Evolutionary conservation across 2,113 vertebrate species (phyloP), one percentile per base, ranked within the genome.

Genomic region (Chelonoidis abingdonii): DNA sequence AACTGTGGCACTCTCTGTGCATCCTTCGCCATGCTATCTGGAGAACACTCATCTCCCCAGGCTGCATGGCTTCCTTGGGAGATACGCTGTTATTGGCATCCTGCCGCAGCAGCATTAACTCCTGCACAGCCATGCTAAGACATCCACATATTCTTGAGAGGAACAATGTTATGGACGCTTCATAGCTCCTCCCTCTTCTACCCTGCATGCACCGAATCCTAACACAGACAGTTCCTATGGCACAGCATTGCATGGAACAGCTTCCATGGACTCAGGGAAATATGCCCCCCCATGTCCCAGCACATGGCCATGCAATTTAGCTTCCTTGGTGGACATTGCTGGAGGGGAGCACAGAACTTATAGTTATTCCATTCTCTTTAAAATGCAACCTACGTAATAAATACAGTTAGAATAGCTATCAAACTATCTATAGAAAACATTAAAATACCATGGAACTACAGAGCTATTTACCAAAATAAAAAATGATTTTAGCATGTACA

Each of bases 1-100:
- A 92, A 62, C 27, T 83, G 62, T 69, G 5, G 14, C 88, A 11
- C 47, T 93, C 21, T 50, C 8, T 3, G 41, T 80, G 31, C 52
- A 82, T 10, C 25, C 85, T 25, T 86, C 38, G 21, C 13, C 12
- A 41, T 6, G 83, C 76, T 47, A 1, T 4, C 62, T 83, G 27
- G 8, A 85, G 92, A 94, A 80, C 24, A 41, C 21, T 4, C 24
- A 29, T 75, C 3, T 2, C 56, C 53, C 27, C 62, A 69, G 35
- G 54, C 31, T 9, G 10, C 0, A 0, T 3, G 2, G 4, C 69
- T 93, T 80, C 52, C 53, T 94, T 59, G 72, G 25, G 69, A 57
- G 56, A 9, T 53, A 38, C 35, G 17, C 24, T 29, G 5, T 11
- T 53, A 53, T 2, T 2, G 92, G 31, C 17, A 14, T 3, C 2